Percentiles rank a stretch among this genome's conserved stretches.
Evolutionary conservation across 2,888 invertebrate genomes (phyloP).

Genomic region (Quadroppia sp.): DNA sequence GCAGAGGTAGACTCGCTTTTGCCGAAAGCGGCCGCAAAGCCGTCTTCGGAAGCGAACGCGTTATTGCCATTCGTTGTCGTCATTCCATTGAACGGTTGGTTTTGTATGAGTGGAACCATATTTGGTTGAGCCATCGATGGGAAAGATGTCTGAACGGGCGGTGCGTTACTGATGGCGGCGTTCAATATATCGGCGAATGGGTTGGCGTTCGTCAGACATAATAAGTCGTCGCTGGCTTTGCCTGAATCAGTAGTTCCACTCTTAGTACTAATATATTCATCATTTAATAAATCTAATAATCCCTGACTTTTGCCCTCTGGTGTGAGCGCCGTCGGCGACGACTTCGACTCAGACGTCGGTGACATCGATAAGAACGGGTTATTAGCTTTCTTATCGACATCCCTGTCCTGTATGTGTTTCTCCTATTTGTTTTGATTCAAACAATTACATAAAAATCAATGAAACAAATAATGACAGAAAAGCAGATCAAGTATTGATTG

Average conservation of each 20-base stretch:
- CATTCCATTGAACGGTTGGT: neutral
- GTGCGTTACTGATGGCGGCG: conserved; percentile 49
- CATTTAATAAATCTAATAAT: conserved; percentile 20
- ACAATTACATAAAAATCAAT: neutral
- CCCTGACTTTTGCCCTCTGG: neutral
- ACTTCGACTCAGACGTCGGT: conserved; percentile 10
- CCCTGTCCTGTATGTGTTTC: conserved; percentile 40
- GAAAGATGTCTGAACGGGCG: conserved; percentile 45
- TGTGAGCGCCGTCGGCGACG: neutral
- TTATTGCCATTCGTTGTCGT: conserved; percentile 55
- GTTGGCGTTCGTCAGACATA: conserved; percentile 56
- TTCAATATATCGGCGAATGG: conserved; percentile 66
- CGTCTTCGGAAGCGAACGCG: conserved; percentile 42
- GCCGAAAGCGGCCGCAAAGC: conserved; percentile 41
- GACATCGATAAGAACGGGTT: conserved; percentile 42
- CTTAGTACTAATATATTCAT: neutral
- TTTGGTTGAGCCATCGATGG: conserved; percentile 56
- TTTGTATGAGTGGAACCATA: conserved; percentile 17
- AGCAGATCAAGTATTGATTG: neutral
- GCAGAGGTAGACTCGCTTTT: conserved; percentile 1
- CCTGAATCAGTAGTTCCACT: conserved; percentile 48
- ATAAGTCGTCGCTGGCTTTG: conserved; percentile 80
- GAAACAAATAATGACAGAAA: neutral
- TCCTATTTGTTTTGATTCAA: neutral
- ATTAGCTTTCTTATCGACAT: conserved; percentile 34